A percentile compares a stretch with the other conserved stretches of the same genome.
phyloP scores from a whole-genome alignment of 2,797 vertebrate species.

The Xerus rutilus region DNA sequence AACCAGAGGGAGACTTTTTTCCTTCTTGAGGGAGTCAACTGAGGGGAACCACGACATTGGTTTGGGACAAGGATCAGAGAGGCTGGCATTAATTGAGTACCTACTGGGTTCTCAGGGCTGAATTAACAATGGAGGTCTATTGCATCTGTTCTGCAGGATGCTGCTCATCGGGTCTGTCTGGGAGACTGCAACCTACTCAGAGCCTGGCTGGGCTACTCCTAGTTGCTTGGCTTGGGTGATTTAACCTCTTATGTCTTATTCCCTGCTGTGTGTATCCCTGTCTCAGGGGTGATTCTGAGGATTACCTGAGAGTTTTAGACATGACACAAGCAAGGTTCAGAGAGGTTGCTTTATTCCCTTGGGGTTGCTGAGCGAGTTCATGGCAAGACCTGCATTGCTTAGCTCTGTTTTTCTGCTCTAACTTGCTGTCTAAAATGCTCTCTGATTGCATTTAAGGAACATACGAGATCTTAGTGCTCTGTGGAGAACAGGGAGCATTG shows the following conservation, averaged over 20 bases:
- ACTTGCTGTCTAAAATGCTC: not conserved
- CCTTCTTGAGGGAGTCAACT: not conserved
- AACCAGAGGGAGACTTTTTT: not conserved
- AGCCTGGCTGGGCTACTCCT: not conserved
- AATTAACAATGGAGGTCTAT: not conserved
- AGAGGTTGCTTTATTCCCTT: not conserved
- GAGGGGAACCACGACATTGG: not conserved
- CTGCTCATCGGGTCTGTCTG: not conserved
- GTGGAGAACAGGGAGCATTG: not conserved
- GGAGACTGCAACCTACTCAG: not conserved
- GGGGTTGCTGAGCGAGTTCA: no score
- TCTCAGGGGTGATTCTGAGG: not conserved
- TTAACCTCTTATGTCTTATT: not conserved
- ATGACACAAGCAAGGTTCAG: not conserved
- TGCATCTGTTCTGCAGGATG: not conserved
- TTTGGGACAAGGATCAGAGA: not conserved
- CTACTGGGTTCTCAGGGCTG: not conserved
- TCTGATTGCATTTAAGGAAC: not conserved
- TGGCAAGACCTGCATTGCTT: not conserved
- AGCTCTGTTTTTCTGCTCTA: not conserved
- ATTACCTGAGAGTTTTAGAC: accelerated
- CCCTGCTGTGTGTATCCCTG: not conserved
- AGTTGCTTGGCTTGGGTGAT: not conserved
- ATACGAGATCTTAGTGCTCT: not conserved
- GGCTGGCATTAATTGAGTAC: not conserved